Base-by-base conservation (phyloP, 2,888 invertebrate genomes). In the Lysandra bellargus region DNA sequence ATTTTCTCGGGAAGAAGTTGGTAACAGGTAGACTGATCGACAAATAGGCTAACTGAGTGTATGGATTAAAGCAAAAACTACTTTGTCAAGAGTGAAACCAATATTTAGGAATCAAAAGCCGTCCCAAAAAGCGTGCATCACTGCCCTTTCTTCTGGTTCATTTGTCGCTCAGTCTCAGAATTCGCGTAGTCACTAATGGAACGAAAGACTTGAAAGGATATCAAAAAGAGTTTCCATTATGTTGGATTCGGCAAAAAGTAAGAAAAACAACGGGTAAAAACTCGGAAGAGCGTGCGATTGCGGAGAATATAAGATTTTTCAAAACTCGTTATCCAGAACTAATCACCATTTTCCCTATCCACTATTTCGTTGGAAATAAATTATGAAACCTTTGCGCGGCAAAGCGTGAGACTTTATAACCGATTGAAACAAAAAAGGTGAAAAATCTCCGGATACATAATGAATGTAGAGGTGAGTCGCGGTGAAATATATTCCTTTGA, bases 401-500 rank as follows among this genome's bases (percentile, higher is more conserved):
- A 80, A 81, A 81, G 79, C 81, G 82, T 78, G 60, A 80, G 79
- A 80, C 79, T 79, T 80, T 80, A 80, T 79, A 82, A 81, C 78
- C 79, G 80, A 75, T 78, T 80, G 81, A 78, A 81, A 83, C 82
- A 83, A 83, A 82, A 80, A 83, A 76, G 76, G 37, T 76, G 83
- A 83, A 82, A 83, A 84, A 84, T 84, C 78, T 37, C 80, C 83
- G 79, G 86, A 85, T 85, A 85, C 85, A 84, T 85, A 86, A 85
- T 86, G 86, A 86, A 87, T 84, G 82, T 83, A 85, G 84, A 87
- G 84, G 82, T 83, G 85, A 84, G 85, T 85, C 84, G 86, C 82
- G 80, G 82, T 84, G 83, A 86, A 90, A 90, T 90, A 84, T 91
- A 91, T 91, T 91, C 91, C 88, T 91, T 91, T 91, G 91, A 91